Percentiles rank a stretch among this genome's conserved stretches.
Evolutionary conservation across 1,140 invertebrate genomes (phyloP).

Genomic region (Contarinia nasturtii): DNA sequence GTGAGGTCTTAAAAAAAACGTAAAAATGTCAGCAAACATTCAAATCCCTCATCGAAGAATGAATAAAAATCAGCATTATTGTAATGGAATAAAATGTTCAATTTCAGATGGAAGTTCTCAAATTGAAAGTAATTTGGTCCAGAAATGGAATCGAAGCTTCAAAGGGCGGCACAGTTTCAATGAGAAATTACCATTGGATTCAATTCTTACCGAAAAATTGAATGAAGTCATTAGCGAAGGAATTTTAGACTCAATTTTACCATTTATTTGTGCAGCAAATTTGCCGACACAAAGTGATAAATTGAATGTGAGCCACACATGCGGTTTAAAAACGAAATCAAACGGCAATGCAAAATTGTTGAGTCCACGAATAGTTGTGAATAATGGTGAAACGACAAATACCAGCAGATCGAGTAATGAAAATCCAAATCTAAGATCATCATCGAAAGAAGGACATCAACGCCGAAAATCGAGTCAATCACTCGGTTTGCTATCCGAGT

Average conservation of each 20-base stretch:
- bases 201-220: conserved; percentile 16
- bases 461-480: background rate
- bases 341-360: background rate
- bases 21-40: background rate
- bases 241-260: conserved; percentile 53
- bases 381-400: too few relatives aligned
- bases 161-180: background rate
- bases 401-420: too few relatives aligned
- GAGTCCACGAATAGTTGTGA: too few relatives aligned
- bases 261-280: conserved; percentile 30
- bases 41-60: background rate
- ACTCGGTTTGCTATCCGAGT: background rate
- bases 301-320: too few relatives aligned
- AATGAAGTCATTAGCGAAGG: conserved; percentile 51
- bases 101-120: background rate
- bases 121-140: background rate
- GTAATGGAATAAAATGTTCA: background rate
- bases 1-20: background rate
- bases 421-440: background rate
- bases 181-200: conserved; percentile 9
- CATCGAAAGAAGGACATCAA: background rate
- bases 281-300: too few relatives aligned
- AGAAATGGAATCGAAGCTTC: background rate
- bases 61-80: background rate
- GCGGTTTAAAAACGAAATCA: background rate